Evolutionary conservation across 2,888 invertebrate species (phyloP).

Genomic region (Spilarctia lutea): DNA sequence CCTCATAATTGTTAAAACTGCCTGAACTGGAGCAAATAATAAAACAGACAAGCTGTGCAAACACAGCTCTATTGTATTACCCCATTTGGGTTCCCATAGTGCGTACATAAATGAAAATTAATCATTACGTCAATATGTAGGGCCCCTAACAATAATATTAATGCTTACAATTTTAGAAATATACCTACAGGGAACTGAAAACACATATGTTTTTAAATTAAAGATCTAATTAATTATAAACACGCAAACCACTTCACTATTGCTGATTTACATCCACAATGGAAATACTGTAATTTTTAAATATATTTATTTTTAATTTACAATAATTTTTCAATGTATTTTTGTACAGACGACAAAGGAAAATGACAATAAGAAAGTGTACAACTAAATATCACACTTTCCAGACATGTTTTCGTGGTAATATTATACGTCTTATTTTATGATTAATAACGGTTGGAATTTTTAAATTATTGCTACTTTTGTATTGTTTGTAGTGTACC

Average conservation of each 20-base stretch:
- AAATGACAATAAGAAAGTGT: neutral
- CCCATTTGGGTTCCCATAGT: conserved; percentile 36
- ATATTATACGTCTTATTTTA: conserved; percentile 31
- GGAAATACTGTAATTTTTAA: neutral
- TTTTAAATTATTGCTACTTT: conserved; percentile 23
- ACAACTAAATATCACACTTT: conserved; percentile 2
- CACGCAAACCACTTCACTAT: conserved; percentile 4
- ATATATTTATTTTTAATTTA: neutral
- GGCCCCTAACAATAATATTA: conserved; percentile 35
- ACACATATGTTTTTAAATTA: conserved; percentile 18
- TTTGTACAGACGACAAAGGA: neutral
- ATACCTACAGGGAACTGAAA: conserved; percentile 10
- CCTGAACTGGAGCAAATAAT: conserved; percentile 58
- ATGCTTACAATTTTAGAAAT: conserved; percentile 8
- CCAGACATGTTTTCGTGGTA: conserved; percentile 34
- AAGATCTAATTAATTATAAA: conserved; percentile 13
- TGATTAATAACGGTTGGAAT: conserved; percentile 21
- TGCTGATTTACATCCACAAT: neutral
- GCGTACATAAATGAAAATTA: conserved; percentile 41
- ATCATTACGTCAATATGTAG: conserved; percentile 48
- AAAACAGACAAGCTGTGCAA: conserved; percentile 64
- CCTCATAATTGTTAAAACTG: conserved; percentile 58
- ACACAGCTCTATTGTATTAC: conserved; percentile 59
- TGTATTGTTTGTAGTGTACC: conserved; percentile 28
- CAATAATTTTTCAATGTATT: neutral